A percentile compares a stretch with the other conserved stretches of the same genome.
These are phyloP conservation scores for Argentina silus DNA, from an alignment of 2,797 vertebrate genomes.

Conservation along the genomic window DNA sequence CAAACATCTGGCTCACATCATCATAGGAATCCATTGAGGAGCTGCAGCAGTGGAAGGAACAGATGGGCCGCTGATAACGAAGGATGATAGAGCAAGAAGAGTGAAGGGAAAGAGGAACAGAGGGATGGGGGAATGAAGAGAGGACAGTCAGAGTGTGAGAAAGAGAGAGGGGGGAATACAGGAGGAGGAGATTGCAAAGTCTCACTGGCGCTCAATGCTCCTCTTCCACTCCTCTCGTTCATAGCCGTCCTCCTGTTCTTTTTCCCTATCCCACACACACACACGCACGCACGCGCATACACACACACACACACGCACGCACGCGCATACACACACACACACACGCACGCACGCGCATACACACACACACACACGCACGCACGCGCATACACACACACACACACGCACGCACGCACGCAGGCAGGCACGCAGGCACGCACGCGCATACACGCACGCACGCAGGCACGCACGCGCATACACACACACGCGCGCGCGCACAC, in stretches of 20 bases:
- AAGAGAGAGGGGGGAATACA: neutral
- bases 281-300: neutral
- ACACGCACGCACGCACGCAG: neutral
- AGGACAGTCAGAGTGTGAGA: too few species aligned
- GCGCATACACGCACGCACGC: neutral
- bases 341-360: neutral
- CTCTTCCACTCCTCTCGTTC: too few species aligned
- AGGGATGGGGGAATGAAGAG: neutral
- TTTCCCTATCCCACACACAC: too few species aligned
- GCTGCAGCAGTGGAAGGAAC: slow-evolving; percentile 30
- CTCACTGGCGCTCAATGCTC: too few species aligned
- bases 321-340: neutral
- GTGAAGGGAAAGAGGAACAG: slow-evolving; percentile 23
- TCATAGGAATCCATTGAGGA: slow-evolving; percentile 30
- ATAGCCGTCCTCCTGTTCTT: too few species aligned
- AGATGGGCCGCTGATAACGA: slow-evolving; percentile 45
- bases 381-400: neutral
- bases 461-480: neutral
- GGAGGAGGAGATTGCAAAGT: too few species aligned
- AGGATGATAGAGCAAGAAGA: slow-evolving; percentile 10
- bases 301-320: slow-evolving; percentile 1
- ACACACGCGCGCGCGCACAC: neutral
- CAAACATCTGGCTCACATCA: slow-evolving; percentile 19
- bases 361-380: neutral
- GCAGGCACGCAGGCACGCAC: neutral